Percentiles rank a stretch among this genome's conserved stretches.
Conservation (phyloP, 1,140 invertebrate genomes). For the Drosophila parvula region DNA sequence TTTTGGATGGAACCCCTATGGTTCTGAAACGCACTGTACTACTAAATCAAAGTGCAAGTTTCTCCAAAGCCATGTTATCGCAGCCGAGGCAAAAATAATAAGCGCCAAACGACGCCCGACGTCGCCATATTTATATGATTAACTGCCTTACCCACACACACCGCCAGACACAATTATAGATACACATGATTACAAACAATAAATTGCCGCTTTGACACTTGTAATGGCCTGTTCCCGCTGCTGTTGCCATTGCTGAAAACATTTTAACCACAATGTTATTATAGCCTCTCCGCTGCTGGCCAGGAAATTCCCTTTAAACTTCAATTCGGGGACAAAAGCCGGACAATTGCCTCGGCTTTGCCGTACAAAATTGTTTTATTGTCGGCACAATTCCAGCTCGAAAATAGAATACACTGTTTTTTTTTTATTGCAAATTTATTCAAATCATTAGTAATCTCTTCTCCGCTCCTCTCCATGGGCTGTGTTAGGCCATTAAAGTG, state of each 20-base stretch:
- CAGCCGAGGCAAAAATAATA: conserved; percentile 77
- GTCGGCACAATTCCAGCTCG: conserved; percentile 63
- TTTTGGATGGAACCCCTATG: neutral
- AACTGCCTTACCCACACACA: conserved; percentile 60
- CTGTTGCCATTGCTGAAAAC: conserved; percentile 29
- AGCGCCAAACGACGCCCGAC: conserved; percentile 61
- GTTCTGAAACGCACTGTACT: conserved; percentile 13
- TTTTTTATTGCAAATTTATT: conserved; percentile 83
- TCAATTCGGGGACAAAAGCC: conserved; percentile 30
- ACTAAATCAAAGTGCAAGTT: conserved; percentile 72
- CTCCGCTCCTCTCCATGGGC: conserved; percentile 16
- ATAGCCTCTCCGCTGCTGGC: conserved; percentile 31
- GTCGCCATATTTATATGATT: conserved; percentile 83
- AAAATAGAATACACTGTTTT: conserved; percentile 51
- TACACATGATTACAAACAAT: conserved; percentile 81
- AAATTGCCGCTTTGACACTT: conserved; percentile 82
- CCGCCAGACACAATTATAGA: conserved; percentile 60
- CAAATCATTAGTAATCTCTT: conserved; percentile 77
- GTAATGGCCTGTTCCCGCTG: conserved; percentile 72
- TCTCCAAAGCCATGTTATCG: conserved; percentile 67
- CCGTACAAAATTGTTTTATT: conserved; percentile 80
- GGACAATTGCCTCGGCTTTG: conserved; percentile 66
- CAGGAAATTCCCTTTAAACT: conserved; percentile 69
- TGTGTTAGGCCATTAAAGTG: conserved; percentile 60
- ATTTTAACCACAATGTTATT: conserved; percentile 70